Conservation (phyloP, 2,113 vertebrate species). For the Parus major region DNA sequence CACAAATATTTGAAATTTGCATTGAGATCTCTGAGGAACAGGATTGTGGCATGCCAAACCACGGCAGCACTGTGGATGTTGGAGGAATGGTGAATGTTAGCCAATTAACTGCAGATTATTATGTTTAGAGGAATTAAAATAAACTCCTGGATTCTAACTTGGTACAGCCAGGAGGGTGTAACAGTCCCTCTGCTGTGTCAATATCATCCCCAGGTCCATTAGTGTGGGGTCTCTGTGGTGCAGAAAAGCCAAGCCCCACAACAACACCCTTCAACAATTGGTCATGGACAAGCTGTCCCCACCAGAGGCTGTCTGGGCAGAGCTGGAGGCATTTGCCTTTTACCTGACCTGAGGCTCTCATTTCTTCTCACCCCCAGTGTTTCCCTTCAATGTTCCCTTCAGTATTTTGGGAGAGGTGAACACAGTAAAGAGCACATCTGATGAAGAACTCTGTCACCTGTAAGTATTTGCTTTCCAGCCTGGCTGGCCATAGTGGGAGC, state of each 20-base stretch:
- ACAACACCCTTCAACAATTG: not conserved
- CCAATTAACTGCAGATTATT: slow-evolving; percentile 27
- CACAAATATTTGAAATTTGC: slow-evolving; percentile 38
- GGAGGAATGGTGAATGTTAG: not conserved
- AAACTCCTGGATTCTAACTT: not conserved
- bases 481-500: slow-evolving; percentile 22
- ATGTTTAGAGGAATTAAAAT: slow-evolving; percentile 18
- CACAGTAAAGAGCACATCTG: not conserved
- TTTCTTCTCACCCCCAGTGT: not conserved
- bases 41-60: not conserved
- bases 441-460: not conserved
- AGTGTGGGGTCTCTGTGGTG: not conserved
- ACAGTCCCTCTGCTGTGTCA: not conserved
- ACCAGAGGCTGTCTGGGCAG: not conserved
- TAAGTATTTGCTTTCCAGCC: not conserved
- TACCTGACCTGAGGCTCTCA: not conserved
- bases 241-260: not conserved
- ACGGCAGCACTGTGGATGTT: not conserved
- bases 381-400: not conserved
- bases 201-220: not conserved
- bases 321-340: not conserved
- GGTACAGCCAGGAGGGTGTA: not conserved
- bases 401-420: not conserved
- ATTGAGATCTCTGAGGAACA: not conserved
- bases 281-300: not conserved